Percentiles rank a stretch among this genome's conserved stretches.
Conservation (phyloP, 2,797 vertebrate species). For the Silurus lanzhouensis region DNA sequence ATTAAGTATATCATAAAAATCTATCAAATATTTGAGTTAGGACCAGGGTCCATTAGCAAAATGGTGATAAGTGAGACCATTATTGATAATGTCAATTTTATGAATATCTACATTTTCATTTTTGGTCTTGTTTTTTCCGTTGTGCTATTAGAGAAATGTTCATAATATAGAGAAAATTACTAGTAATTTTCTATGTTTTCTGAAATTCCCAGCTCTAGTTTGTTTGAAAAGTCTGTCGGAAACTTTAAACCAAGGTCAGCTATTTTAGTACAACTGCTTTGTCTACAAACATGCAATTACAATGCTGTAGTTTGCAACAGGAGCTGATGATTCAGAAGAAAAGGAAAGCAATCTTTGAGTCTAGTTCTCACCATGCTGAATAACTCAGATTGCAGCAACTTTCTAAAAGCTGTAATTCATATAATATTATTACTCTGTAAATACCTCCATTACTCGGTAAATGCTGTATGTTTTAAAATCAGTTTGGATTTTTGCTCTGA, state of each 20-base stretch:
- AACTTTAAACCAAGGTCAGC: slow-evolving; percentile 8
- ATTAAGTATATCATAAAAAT: not conserved
- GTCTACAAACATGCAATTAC: slow-evolving; percentile 24
- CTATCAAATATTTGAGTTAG: not conserved
- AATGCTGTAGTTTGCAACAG: slow-evolving; percentile 9
- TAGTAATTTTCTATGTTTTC: slow-evolving; percentile 2
- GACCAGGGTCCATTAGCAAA: not conserved
- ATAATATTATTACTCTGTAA: not conserved
- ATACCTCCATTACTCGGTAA: not conserved
- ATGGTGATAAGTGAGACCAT: not conserved
- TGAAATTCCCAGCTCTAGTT: not conserved
- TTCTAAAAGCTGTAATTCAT: not conserved
- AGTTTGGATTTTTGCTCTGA: not conserved
- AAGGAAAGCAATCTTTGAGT: not conserved
- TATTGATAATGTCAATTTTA: not conserved
- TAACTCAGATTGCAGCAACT: not conserved
- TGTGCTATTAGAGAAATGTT: not conserved
- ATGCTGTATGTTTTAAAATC: not conserved
- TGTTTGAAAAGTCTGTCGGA: not conserved
- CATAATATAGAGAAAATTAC: slow-evolving; percentile 1
- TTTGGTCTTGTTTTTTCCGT: not conserved
- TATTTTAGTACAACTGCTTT: slow-evolving; percentile 10
- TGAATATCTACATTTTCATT: not conserved
- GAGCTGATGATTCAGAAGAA: slow-evolving; percentile 3
- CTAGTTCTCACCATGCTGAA: not conserved